A percentile compares a stretch with the other conserved stretches of the same genome.
Evolutionary conservation across 2,113 vertebrate genomes (phyloP).

Genomic region (Leptobrachium ailaonicum): DNA sequence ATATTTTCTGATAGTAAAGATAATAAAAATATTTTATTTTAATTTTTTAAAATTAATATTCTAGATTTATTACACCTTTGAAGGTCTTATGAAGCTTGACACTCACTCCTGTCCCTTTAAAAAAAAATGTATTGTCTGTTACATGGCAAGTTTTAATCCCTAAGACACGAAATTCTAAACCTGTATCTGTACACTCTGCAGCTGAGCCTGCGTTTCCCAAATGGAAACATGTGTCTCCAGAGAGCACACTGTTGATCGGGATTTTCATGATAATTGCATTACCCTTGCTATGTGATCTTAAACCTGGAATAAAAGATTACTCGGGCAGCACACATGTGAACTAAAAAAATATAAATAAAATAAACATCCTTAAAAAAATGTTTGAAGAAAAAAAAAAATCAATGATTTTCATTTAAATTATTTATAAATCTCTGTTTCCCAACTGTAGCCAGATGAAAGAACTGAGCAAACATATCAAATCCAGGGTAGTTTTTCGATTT

Average conservation of each 20-base stretch:
- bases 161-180: neutral
- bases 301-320: constrained; percentile 1
- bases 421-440: constrained; percentile 1
- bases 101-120: no score
- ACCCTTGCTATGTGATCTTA: constrained; percentile 19
- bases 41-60: no score
- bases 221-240: constrained; percentile 20
- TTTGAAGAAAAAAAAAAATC: neutral
- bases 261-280: constrained; percentile 18
- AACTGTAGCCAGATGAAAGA: neutral
- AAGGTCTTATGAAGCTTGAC: no score
- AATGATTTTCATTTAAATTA: constrained; percentile 7
- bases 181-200: constrained; percentile 9
- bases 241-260: constrained; percentile 10
- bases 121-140: no score
- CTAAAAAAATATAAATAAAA: neutral
- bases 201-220: constrained; percentile 23
- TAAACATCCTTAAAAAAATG: neutral
- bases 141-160: constrained; percentile 7
- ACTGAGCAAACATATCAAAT: neutral
- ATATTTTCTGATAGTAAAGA: no score
- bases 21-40: no score
- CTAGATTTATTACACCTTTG: no score
- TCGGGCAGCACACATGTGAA: neutral
- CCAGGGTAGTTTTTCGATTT: no score